Evolutionary conservation across 2,113 vertebrate genomes (phyloP).

Genomic region (Petroica traversi): DNA sequence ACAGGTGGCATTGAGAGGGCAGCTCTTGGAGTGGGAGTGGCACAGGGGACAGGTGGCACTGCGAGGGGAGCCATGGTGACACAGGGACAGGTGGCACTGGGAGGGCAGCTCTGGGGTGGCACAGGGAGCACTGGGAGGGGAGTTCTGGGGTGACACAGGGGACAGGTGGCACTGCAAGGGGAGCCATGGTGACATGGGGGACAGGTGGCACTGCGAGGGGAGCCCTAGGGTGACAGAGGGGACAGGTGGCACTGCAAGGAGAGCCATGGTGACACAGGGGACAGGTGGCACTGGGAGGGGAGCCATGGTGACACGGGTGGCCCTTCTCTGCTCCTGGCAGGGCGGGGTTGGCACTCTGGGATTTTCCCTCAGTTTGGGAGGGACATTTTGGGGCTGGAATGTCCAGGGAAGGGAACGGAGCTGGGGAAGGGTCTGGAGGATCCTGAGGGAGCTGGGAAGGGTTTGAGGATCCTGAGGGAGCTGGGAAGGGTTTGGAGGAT

Average conservation of each 20-base stretch:
- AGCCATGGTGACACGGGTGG: no score
- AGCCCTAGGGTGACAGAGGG: not conserved
- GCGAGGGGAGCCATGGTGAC: not conserved
- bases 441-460: not conserved
- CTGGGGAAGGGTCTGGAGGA: not conserved
- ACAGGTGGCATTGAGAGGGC: no score
- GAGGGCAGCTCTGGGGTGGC: not conserved
- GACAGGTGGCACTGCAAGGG: no score
- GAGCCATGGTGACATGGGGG: no score
- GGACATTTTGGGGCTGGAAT: not conserved
- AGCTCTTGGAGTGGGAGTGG: no score
- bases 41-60: not conserved
- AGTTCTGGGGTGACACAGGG: no score
- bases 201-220: no score
- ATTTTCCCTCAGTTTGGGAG: not conserved
- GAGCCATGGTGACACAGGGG: not conserved
- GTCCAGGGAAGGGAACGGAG: not conserved
- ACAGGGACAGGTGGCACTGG: not conserved
- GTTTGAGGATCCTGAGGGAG: not conserved
- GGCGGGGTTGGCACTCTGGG: rapidly evolving
- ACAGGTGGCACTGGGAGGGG: not conserved
- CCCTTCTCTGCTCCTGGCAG: not conserved
- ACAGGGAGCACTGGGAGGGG: not conserved
- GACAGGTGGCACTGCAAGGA: not conserved
- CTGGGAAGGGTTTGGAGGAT: not conserved